These are phyloP conservation scores for Myzus persicae DNA, from an alignment of 1,140 invertebrate species.

Conservation along the genomic window DNA sequence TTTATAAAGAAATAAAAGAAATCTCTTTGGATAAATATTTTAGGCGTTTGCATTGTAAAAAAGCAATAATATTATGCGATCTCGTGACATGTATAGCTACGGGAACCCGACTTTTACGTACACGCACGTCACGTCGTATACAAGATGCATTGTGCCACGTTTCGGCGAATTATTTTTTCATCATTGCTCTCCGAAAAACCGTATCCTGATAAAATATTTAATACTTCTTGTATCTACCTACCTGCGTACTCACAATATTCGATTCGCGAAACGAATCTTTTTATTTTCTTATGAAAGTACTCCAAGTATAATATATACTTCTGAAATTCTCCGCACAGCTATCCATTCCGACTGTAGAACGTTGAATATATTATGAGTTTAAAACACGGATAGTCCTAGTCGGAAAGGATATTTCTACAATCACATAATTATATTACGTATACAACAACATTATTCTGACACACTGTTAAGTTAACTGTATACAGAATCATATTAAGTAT, in stretches of 20 bases:
- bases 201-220: neutral
- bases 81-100: neutral
- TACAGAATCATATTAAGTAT: too few relatives aligned
- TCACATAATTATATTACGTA: too few relatives aligned
- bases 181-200: neutral
- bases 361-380: neutral
- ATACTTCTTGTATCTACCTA: neutral
- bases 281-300: neutral
- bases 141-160: neutral
- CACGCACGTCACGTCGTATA: neutral
- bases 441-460: too few relatives aligned
- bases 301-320: neutral
- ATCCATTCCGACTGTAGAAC: neutral
- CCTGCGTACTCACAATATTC: neutral
- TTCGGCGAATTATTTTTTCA: neutral
- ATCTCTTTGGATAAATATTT: neutral
- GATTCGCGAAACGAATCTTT: neutral
- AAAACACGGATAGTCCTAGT: too few relatives aligned
- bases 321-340: neutral
- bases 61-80: slow-evolving; percentile 2
- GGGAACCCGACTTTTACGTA: neutral
- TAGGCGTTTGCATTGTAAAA: neutral
- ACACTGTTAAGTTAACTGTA: too few relatives aligned
- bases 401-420: too few relatives aligned
- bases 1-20: neutral